A percentile compares a stretch with the other conserved stretches of the same genome.
Conservation (phyloP, 2,888 invertebrate species). For the Clistopyga incitator region DNA sequence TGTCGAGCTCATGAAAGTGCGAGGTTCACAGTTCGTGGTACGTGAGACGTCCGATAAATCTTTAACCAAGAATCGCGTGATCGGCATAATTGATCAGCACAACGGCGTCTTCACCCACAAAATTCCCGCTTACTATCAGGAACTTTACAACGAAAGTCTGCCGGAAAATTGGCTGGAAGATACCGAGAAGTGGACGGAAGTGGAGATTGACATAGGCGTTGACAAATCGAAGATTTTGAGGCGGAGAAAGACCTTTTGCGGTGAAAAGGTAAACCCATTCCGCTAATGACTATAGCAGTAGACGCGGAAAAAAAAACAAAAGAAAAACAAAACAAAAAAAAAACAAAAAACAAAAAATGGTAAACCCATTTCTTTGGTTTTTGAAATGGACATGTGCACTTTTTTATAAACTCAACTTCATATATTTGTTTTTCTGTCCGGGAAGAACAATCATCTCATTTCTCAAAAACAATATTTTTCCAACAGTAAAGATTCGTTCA, state of each 20-base stretch:
- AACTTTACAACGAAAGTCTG: slow-evolving; percentile 88
- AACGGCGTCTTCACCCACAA: slow-evolving; percentile 85
- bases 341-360: no score
- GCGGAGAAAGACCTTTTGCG: slow-evolving; percentile 37
- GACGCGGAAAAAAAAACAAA: no score
- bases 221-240: slow-evolving; percentile 85
- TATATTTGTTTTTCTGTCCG: no score
- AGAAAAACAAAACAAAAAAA: no score
- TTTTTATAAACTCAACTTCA: no score
- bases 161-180: slow-evolving; percentile 90
- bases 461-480: no score
- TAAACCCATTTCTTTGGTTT: not conserved
- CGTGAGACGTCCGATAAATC: slow-evolving; percentile 71
- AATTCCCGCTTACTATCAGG: slow-evolving; percentile 85
- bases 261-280: slow-evolving; percentile 68
- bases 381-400: not conserved
- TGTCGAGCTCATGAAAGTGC: slow-evolving; percentile 79
- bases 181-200: slow-evolving; percentile 85
- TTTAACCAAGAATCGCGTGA: slow-evolving; percentile 80
- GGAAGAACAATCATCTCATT: no score
- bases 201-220: slow-evolving; percentile 86
- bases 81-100: slow-evolving; percentile 84
- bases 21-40: slow-evolving; percentile 71
- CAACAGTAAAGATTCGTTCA: no score
- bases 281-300: no score